A percentile compares a stretch with the other conserved stretches of the same genome.
Evolutionary conservation across 35 echinoderm and acorn worm genomes (phyloP).

Genomic region (Ophioderma brevispina): DNA sequence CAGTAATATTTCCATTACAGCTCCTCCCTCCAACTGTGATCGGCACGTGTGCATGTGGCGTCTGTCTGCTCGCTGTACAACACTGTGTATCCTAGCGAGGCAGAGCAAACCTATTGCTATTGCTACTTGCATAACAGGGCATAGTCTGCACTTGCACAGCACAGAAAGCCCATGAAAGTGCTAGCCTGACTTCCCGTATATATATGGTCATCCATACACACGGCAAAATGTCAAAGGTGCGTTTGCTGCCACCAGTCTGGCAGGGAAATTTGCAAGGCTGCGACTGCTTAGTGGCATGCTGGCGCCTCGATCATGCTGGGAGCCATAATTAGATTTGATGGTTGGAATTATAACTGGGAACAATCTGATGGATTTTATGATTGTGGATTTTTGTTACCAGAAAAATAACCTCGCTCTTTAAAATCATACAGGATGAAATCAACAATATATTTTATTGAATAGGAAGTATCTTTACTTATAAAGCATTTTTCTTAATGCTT

Average conservation of each 20-base stretch:
- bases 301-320: not conserved
- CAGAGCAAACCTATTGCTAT: not conserved
- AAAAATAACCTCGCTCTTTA: too few species aligned
- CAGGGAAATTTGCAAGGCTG: not conserved
- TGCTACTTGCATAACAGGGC: not conserved
- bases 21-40: not conserved
- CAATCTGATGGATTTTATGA: not conserved
- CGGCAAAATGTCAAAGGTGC: not conserved
- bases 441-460: too few species aligned
- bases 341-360: not conserved
- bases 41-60: conserved; percentile 2
- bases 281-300: too few species aligned
- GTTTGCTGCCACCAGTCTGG: not conserved
- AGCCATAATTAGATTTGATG: not conserved
- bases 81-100: not conserved
- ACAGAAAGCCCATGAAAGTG: not conserved
- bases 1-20: not conserved
- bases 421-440: too few species aligned
- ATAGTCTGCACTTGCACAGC: not conserved
- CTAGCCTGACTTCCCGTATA: not conserved
- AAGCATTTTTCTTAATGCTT: too few species aligned
- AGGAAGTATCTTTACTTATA: too few species aligned
- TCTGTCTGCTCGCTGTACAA: not conserved
- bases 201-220: not conserved
- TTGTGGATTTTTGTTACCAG: too few species aligned